These are phyloP conservation scores for Eurytemora carolleeae DNA, from an alignment of 1,140 invertebrate genomes.

Conservation along the genomic window DNA sequence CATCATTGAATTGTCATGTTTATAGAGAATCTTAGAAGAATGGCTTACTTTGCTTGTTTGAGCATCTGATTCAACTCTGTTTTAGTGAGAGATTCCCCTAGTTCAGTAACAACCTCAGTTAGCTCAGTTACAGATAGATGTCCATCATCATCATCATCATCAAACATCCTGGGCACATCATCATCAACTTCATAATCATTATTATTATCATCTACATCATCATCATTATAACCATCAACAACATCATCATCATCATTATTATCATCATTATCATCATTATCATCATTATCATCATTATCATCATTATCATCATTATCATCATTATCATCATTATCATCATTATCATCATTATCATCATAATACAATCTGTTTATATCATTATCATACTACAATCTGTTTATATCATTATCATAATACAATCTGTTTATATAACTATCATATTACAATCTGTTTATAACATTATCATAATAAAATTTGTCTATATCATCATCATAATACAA, in stretches of 20 bases:
- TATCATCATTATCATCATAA: background rate
- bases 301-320: too few species aligned
- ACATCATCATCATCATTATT: background rate
- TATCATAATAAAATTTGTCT: too few species aligned
- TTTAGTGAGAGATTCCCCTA: background rate
- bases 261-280: background rate
- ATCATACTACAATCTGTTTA: too few species aligned
- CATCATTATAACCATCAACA: background rate
- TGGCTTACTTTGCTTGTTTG: background rate
- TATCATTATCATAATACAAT: too few species aligned
- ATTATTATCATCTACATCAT: background rate
- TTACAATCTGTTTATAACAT: too few species aligned
- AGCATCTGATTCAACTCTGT: background rate
- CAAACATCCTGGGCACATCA: background rate
- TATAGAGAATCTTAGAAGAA: too few species aligned
- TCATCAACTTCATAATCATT: background rate
- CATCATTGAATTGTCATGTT: too few species aligned
- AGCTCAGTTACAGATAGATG: background rate
- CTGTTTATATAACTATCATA: too few species aligned
- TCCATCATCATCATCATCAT: background rate
- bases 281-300: background rate
- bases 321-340: background rate
- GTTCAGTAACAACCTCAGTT: background rate
- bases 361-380: too few species aligned
- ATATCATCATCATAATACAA: too few species aligned